Evolutionary conservation across 2,888 invertebrate species (phyloP).

Genomic region (Troides aeacus): DNA sequence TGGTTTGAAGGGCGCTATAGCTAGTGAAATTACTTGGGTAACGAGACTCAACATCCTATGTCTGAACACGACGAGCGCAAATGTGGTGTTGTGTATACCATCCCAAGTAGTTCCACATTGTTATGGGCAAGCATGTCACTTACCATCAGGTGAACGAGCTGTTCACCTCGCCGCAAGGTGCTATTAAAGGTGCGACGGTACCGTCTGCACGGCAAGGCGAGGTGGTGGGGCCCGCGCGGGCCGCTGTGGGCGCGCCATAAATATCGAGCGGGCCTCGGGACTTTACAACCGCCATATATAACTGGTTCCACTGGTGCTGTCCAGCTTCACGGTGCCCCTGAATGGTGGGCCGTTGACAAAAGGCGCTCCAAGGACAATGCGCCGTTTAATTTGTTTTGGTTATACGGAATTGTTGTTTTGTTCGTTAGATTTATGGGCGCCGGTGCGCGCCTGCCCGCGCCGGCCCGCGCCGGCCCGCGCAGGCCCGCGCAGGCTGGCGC

Average conservation of each 20-base stretch:
- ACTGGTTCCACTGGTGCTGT: constrained; percentile 37
- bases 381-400: constrained; percentile 76
- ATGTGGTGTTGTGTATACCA: too few relatives aligned
- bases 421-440: constrained; percentile 58
- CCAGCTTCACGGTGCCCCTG: constrained; percentile 63
- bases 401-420: constrained; percentile 59
- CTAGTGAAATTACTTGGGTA: too few relatives aligned
- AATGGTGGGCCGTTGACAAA: constrained; percentile 60
- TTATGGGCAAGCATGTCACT: too few relatives aligned
- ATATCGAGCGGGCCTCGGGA: constrained; percentile 40
- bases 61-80: too few relatives aligned
- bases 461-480: constrained; percentile 31
- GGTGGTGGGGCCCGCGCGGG: neutral
- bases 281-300: constrained; percentile 67
- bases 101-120: too few relatives aligned
- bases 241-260: constrained; percentile 12
- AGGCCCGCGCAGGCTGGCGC: constrained; percentile 25
- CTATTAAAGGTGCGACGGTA: too few relatives aligned
- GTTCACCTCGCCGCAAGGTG: too few relatives aligned
- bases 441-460: constrained; percentile 47
- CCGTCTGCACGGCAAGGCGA: too few relatives aligned
- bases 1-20: too few relatives aligned
- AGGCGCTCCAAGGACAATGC: constrained; percentile 40
- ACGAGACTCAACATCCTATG: too few relatives aligned
- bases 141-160: too few relatives aligned